phyloP scores from a whole-genome alignment of 2,797 vertebrate genomes.

The Crenuchus spilurus region DNA sequence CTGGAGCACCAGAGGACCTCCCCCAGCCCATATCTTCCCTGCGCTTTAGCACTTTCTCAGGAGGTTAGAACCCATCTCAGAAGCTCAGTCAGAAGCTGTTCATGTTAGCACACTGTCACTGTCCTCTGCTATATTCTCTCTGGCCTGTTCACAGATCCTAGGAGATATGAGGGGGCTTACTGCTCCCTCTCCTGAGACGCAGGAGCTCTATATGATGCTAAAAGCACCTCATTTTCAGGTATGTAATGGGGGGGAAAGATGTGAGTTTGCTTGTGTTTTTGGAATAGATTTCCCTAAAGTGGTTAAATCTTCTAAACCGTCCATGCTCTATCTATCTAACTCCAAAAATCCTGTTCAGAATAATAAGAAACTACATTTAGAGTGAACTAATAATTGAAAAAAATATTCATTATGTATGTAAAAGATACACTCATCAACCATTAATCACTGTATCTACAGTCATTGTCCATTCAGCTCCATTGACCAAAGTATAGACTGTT shows the following conservation, averaged over 20 bases:
- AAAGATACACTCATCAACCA: too few species aligned
- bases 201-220: slow-evolving; percentile 82
- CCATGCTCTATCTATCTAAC: too few species aligned
- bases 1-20: slow-evolving; percentile 76
- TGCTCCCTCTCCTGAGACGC: slow-evolving; percentile 74
- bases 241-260: background rate
- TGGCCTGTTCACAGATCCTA: slow-evolving; percentile 71
- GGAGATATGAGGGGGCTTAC: slow-evolving; percentile 67
- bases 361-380: too few species aligned
- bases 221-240: slow-evolving; percentile 71
- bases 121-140: background rate
- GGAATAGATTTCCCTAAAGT: background rate
- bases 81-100: background rate
- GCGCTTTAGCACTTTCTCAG: slow-evolving; percentile 73
- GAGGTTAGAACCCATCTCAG: slow-evolving; percentile 78
- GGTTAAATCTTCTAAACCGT: too few species aligned
- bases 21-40: slow-evolving; percentile 72
- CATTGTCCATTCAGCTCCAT: too few species aligned
- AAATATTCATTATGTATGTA: too few species aligned
- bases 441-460: too few species aligned
- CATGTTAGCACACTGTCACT: background rate
- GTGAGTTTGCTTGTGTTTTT: background rate
- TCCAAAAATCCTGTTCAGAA: too few species aligned
- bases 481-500: too few species aligned
- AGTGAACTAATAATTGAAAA: too few species aligned